Percentiles rank a stretch among this genome's conserved stretches.
Evolutionary conservation across 2,113 vertebrate genomes (phyloP).

Genomic region (Cyanistes caeruleus): DNA sequence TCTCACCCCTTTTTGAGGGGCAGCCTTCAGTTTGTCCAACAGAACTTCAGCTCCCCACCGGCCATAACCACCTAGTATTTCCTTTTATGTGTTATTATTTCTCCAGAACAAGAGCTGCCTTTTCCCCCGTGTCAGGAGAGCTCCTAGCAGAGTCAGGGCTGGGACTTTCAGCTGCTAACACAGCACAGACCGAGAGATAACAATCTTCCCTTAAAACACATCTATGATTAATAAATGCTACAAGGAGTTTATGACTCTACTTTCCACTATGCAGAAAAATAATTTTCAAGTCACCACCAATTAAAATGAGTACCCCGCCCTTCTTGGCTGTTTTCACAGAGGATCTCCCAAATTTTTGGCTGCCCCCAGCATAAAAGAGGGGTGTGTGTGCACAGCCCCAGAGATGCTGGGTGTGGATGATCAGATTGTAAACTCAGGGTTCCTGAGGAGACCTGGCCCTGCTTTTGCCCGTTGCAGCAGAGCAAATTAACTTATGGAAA

Average conservation of each 20-base stretch:
- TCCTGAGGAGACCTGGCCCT: constrained; percentile 3
- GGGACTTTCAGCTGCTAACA: constrained; percentile 1
- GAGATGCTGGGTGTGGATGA: constrained; percentile 39
- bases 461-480: background rate
- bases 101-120: background rate
- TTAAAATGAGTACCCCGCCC: constrained; percentile 26
- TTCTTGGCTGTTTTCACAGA: constrained; percentile 25
- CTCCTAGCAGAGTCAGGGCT: background rate
- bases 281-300: constrained; percentile 20
- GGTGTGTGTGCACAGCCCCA: background rate
- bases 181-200: background rate
- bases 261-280: constrained; percentile 43
- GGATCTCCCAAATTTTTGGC: constrained; percentile 57
- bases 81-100: background rate
- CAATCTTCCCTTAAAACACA: background rate
- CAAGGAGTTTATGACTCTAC: constrained; percentile 22
- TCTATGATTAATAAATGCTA: constrained; percentile 41
- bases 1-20: background rate
- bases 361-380: background rate
- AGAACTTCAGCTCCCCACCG: background rate
- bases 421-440: background rate
- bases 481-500: background rate
- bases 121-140: background rate
- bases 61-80: background rate
- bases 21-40: background rate